A percentile compares a stretch with the other conserved stretches of the same genome.
Evolutionary conservation across 1,140 invertebrate genomes (phyloP).

Genomic region (Steinernema feltiae): DNA sequence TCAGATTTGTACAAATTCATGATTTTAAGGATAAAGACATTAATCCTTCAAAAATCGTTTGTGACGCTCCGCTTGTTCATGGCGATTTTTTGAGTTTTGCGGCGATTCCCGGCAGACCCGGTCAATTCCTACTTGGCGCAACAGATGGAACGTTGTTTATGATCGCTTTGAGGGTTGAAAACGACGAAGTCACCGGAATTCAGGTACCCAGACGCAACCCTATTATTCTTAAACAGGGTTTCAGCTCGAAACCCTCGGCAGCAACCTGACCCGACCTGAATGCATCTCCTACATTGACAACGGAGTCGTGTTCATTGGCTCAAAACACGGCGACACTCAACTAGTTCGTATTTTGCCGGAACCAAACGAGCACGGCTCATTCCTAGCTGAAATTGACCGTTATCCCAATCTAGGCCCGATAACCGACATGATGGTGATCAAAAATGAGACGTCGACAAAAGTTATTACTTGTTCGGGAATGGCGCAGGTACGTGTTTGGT

Average conservation of each 20-base stretch:
- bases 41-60: neutral
- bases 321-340: conserved; percentile 89
- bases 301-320: conserved; percentile 93
- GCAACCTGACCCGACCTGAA: conserved; percentile 93
- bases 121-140: neutral
- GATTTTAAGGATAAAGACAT: neutral
- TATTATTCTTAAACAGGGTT: conserved; percentile 73
- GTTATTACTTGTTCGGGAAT: conserved; percentile 89
- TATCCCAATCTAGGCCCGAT: conserved; percentile 96
- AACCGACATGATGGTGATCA: conserved; percentile 88
- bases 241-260: conserved; percentile 71
- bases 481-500: conserved; percentile 57
- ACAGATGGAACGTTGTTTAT: conserved; percentile 49
- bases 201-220: neutral
- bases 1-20: neutral
- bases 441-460: conserved; percentile 90
- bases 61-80: neutral
- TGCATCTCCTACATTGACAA: conserved; percentile 98
- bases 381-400: conserved; percentile 91
- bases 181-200: conserved; percentile 64
- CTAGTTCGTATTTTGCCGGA: conserved; percentile 85
- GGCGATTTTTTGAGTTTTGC: neutral
- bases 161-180: conserved; percentile 59
- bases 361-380: conserved; percentile 73
- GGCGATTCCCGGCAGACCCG: neutral